Conservation (phyloP, 2,113 vertebrate species). For the Struthidea cinerea region DNA sequence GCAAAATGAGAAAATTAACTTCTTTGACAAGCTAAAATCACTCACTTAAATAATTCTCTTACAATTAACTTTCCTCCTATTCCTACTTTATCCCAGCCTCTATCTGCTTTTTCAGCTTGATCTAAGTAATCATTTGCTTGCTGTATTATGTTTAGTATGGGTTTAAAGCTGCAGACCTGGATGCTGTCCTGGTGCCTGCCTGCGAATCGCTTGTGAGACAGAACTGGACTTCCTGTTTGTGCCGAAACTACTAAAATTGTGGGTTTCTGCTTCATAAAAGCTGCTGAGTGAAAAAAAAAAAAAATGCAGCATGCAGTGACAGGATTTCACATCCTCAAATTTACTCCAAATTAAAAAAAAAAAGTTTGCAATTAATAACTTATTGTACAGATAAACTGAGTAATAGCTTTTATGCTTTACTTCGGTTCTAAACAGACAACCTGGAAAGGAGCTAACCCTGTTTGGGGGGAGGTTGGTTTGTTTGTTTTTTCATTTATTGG, state of each 20-base stretch:
- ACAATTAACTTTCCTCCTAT: background rate
- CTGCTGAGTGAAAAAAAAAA: background rate
- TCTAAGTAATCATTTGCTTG: background rate
- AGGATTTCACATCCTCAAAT: background rate
- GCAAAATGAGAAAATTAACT: background rate
- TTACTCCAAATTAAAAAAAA: background rate
- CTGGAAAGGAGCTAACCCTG: background rate
- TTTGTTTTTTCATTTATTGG: background rate
- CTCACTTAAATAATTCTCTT: background rate
- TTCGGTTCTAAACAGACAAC: background rate
- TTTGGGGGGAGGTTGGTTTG: background rate
- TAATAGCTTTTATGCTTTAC: background rate
- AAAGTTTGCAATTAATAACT: background rate
- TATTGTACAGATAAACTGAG: background rate
- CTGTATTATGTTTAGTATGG: background rate
- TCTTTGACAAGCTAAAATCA: background rate
- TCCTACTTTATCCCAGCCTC: background rate
- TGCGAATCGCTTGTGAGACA: background rate
- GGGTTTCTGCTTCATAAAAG: background rate
- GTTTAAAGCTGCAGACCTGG: background rate
- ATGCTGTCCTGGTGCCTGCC: background rate
- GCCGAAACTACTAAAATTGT: background rate
- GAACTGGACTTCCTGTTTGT: background rate
- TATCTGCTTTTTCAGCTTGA: background rate
- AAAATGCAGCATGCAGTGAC: background rate